phyloP scores from a whole-genome alignment of 2,888 invertebrate species.

The Bombyx huttoni region DNA sequence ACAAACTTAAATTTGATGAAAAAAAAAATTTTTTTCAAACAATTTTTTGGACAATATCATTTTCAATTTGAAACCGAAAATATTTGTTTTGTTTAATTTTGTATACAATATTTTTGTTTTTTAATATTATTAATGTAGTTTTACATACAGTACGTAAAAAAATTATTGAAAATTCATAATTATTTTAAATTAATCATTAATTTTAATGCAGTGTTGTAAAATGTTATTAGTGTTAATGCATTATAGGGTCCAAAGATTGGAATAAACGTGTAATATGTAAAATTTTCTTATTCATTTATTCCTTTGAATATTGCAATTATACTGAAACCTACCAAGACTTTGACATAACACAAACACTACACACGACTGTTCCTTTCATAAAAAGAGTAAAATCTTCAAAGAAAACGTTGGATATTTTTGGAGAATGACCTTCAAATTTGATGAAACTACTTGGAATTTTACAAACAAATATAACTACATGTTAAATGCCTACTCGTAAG shows the following conservation, averaged over 20 bases:
- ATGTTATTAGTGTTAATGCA: conserved; percentile 77
- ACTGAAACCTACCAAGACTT: too few relatives aligned
- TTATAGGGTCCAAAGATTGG: conserved; percentile 83
- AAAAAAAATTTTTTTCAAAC: not conserved
- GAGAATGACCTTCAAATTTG: too few relatives aligned
- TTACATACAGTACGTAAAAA: conserved; percentile 29
- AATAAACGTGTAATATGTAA: conserved; percentile 76
- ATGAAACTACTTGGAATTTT: too few relatives aligned
- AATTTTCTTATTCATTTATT: conserved; percentile 40
- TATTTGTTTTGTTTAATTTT: conserved; percentile 7
- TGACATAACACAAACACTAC: too few relatives aligned
- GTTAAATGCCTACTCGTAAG: too few relatives aligned
- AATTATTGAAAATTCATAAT: conserved; percentile 34
- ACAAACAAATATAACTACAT: too few relatives aligned
- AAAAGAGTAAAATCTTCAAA: too few relatives aligned
- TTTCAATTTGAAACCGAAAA: conserved; percentile 1
- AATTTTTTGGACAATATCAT: not conserved
- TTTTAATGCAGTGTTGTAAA: conserved; percentile 65
- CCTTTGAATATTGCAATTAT: not conserved
- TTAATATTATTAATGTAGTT: conserved; percentile 22
- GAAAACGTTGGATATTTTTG: too few relatives aligned
- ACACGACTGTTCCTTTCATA: too few relatives aligned
- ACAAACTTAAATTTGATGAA: conserved; percentile 3
- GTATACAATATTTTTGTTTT: not conserved
- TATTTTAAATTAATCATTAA: conserved; percentile 20